Conservation (phyloP, 2,888 invertebrate genomes). For the Scaptomyza caliginosa region DNA sequence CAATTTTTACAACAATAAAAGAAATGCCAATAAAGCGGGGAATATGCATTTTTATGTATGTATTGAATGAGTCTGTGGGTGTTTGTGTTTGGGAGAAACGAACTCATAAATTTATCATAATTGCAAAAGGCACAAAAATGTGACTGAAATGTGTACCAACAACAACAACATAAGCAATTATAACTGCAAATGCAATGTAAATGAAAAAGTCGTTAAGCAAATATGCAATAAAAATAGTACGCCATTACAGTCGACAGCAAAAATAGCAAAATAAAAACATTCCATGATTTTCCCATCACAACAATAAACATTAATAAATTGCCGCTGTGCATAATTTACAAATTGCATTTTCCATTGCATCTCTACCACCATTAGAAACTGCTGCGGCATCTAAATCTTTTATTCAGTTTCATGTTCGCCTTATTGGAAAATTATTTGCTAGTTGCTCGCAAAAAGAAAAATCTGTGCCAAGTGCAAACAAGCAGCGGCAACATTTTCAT, state of each 20-base stretch:
- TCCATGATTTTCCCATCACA: slow-evolving; percentile 35
- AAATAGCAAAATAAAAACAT: slow-evolving; percentile 1
- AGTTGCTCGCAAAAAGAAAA: slow-evolving; percentile 23
- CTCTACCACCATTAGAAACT: slow-evolving; percentile 8
- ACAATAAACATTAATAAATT: slow-evolving; percentile 40
- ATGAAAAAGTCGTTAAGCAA: slow-evolving; percentile 58
- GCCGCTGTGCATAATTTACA: slow-evolving; percentile 39
- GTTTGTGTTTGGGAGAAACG: slow-evolving; percentile 70
- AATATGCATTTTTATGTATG: slow-evolving; percentile 16
- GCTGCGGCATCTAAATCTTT: slow-evolving; percentile 8
- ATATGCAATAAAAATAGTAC: slow-evolving; percentile 75
- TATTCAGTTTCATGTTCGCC: slow-evolving; percentile 16
- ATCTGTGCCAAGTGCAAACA: slow-evolving; percentile 80
- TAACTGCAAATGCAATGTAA: slow-evolving; percentile 45
- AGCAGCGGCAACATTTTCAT: slow-evolving; percentile 66
- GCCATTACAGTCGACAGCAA: slow-evolving; percentile 39
- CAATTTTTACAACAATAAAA: slow-evolving; percentile 4
- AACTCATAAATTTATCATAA: slow-evolving; percentile 81
- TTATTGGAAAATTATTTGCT: slow-evolving; percentile 56
- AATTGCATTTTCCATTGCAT: slow-evolving; percentile 37
- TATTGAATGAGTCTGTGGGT: slow-evolving; percentile 10
- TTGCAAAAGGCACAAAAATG: slow-evolving; percentile 73
- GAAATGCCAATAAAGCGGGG: slow-evolving; percentile 51
- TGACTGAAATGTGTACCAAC: slow-evolving; percentile 65
- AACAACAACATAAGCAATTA: slow-evolving; percentile 22